Base-by-base conservation (phyloP, 2,888 invertebrate species). In the Hermodice carunculata region DNA sequence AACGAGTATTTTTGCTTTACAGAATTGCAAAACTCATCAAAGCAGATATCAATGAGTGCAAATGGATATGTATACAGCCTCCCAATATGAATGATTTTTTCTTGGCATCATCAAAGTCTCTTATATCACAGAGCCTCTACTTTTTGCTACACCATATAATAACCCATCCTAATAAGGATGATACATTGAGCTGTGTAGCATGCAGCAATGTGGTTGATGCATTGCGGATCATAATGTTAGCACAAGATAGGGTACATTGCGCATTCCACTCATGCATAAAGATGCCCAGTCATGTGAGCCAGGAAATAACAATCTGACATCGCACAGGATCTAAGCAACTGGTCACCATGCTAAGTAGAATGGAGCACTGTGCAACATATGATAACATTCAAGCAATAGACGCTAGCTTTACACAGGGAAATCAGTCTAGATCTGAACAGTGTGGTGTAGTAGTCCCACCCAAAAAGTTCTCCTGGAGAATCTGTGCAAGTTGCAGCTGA, bases 311-410 rank as follows among this genome's bases (percentile, higher is more conserved):
- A 14, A 6, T 51, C 11, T 29, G 19, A 11, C 51, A 51, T 28
- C 51, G 14, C 8, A 51, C 51, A 11, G 11, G 51, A 8, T 51
- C 51, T 11, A 51, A 51, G 28, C 26, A 51, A 19, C 51, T 51
- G 11, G 19, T 51, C 11, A 51, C 51, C 11, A 51, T 51, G 8
- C 29, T 51, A 28, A 51, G 51, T 19, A 51, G 51, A 28, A 51
- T 51, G 51, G 51, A 29, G 8, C 51, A 51, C 29, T 51, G 51
- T 51, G 24, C 19, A 11, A 14, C 28, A 11, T 51, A 51, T 51
- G 51, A 51, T 51, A 29, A 51, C 11, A 19, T 51, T 11, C 26
- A 51, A 51, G 29, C 19, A 14, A 51, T 51, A 11, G 51, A 26
- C 29, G 28, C 51, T 6, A 51, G 51, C 28, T 29, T 51, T 26